Conservation (phyloP, 2,888 invertebrate species). For the Boloria selene region DNA sequence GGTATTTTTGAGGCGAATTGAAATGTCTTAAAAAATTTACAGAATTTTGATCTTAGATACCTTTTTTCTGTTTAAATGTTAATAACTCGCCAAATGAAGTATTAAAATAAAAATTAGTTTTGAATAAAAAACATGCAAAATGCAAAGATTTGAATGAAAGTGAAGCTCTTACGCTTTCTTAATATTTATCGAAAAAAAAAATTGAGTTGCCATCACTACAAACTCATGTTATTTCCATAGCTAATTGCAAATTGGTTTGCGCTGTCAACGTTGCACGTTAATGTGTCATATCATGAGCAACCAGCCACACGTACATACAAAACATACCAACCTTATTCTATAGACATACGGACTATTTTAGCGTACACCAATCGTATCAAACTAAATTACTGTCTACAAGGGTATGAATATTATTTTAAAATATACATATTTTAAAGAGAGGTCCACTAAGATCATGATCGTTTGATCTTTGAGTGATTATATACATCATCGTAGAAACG, state of each 20-base stretch:
- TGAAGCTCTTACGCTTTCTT: no score
- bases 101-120: not conserved
- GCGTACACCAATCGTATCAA: not conserved
- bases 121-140: no score
- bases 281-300: conserved; percentile 70
- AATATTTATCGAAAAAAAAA: not conserved
- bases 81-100: conserved; percentile 34
- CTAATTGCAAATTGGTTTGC: conserved; percentile 78
- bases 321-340: conserved; percentile 21
- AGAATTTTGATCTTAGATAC: no score
- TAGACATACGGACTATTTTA: not conserved
- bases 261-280: conserved; percentile 75
- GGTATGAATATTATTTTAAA: conserved; percentile 25
- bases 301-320: conserved; percentile 10
- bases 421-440: conserved; percentile 20
- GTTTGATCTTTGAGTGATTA: conserved; percentile 36
- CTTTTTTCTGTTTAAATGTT: conserved; percentile 23
- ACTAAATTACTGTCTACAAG: not conserved
- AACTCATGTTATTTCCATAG: conserved; percentile 72
- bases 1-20: no score
- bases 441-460: conserved; percentile 29
- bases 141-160: no score
- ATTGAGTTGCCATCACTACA: conserved; percentile 44
- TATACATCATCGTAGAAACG: conserved; percentile 39
- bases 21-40: no score